phyloP scores from a whole-genome alignment of 2,113 vertebrate genomes.

The Tyto alba region DNA sequence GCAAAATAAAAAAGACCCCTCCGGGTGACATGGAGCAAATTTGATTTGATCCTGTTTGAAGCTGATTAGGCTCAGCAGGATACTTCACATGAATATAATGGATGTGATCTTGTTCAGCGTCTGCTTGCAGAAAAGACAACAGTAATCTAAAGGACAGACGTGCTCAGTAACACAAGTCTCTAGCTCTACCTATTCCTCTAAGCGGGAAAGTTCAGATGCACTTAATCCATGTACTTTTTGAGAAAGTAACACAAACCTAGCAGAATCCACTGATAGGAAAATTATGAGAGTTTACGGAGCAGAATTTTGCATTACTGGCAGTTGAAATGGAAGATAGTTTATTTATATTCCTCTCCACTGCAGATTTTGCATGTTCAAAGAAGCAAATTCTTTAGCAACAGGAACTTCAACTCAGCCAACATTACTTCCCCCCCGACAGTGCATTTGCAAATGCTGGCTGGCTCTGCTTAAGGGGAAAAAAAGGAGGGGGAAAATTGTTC shows the following conservation, averaged over 20 bases:
- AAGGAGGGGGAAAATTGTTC: not conserved
- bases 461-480: not conserved
- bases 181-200: not conserved
- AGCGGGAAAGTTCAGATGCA: not conserved
- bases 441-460: not conserved
- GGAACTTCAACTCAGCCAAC: not conserved
- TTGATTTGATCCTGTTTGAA: slow-evolving; percentile 2
- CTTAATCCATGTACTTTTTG: not conserved
- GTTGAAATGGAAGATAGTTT: not conserved
- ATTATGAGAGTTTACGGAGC: not conserved
- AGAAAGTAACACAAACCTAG: not conserved
- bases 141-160: not conserved
- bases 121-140: not conserved
- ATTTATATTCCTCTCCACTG: not conserved
- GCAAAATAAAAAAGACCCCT: not conserved
- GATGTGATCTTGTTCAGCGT: not conserved
- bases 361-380: slow-evolving; percentile 19
- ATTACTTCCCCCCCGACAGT: not conserved
- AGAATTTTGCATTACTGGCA: not conserved
- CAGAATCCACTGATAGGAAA: not conserved
- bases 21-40: not conserved
- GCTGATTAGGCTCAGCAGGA: slow-evolving; percentile 25
- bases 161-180: not conserved
- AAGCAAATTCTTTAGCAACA: slow-evolving; percentile 34
- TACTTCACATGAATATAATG: not conserved